Percentiles rank a stretch among this genome's conserved stretches.
Conservation (phyloP, 2,797 vertebrate genomes). For the Brachyalestes nurse region DNA sequence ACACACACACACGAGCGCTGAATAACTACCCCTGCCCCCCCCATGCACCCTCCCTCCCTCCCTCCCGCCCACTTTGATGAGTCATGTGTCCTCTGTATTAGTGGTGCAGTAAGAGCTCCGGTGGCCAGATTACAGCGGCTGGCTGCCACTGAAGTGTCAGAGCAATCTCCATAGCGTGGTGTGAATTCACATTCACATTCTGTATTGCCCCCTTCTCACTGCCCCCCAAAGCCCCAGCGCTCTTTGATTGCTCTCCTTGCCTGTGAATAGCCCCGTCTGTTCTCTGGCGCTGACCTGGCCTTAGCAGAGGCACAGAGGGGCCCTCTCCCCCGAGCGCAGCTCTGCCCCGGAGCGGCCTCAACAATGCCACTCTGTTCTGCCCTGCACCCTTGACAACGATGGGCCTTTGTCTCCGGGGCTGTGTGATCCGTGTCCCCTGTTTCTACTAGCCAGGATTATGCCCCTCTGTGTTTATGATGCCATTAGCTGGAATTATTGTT, state of each 20-base stretch:
- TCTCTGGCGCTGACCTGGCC: slow-evolving; percentile 33
- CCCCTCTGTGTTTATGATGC: slow-evolving; percentile 33
- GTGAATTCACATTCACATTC: slow-evolving; percentile 42
- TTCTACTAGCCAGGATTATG: slow-evolving; percentile 58
- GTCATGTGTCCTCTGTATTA: slow-evolving; percentile 44
- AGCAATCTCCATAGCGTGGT: slow-evolving; percentile 35
- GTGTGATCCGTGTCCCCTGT: slow-evolving; percentile 32
- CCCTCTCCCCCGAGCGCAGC: slow-evolving; percentile 38
- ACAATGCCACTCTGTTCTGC: slow-evolving; percentile 55
- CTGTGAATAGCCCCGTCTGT: slow-evolving; percentile 50
- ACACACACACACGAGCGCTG: slow-evolving; percentile 8
- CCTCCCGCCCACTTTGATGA: slow-evolving; percentile 35
- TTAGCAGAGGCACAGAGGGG: slow-evolving; percentile 42
- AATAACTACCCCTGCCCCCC: not conserved
- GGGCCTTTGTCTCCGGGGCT: slow-evolving; percentile 34
- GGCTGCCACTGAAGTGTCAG: slow-evolving; percentile 52
- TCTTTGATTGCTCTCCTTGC: slow-evolving; percentile 22
- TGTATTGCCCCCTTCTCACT: not conserved
- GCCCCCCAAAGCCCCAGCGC: not conserved
- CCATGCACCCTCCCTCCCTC: not conserved
- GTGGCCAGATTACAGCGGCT: slow-evolving; percentile 43
- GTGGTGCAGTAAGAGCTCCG: slow-evolving; percentile 22
- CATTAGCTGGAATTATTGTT: slow-evolving; percentile 19
- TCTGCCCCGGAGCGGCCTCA: slow-evolving; percentile 5
- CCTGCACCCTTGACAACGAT: slow-evolving; percentile 27